Evolutionary conservation across 2,797 vertebrate species (phyloP).

Genomic region (Liparis tanakae): DNA sequence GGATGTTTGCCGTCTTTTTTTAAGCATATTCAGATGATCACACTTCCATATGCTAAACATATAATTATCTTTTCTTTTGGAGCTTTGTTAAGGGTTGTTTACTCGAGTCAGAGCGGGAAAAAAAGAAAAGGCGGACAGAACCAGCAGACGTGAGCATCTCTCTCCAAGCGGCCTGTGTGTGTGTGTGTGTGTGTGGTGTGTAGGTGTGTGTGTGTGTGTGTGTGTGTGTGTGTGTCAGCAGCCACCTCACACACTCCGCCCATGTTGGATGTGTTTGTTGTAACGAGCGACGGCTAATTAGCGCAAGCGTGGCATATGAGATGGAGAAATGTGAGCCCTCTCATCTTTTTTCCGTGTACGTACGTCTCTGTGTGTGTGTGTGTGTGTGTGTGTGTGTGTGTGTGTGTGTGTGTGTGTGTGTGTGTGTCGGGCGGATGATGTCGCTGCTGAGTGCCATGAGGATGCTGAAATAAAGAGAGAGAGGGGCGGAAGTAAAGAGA

Average conservation of each 20-base stretch:
- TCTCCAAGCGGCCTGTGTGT: constrained; percentile 16
- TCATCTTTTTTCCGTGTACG: neutral
- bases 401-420: neutral
- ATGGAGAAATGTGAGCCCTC: constrained; percentile 49
- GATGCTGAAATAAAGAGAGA: constrained; percentile 53
- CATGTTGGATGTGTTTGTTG: constrained; percentile 52
- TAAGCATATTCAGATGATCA: neutral
- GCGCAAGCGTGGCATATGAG: constrained; percentile 38
- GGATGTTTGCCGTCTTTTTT: neutral
- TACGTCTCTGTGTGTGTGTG: neutral
- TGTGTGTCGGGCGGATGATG: constrained; percentile 48
- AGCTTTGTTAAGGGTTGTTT: constrained; percentile 15
- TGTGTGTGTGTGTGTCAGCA: constrained; percentile 30
- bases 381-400: constrained; percentile 10
- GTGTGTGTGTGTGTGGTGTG: neutral
- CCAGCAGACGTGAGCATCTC: constrained; percentile 21
- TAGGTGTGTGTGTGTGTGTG: no score
- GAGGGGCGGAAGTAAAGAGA: constrained; percentile 4
- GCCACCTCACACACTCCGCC: constrained; percentile 38
- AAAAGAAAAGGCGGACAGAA: constrained; percentile 15
- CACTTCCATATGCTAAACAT: neutral
- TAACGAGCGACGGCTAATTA: constrained; percentile 58
- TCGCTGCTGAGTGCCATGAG: constrained; percentile 53
- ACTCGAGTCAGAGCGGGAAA: constrained; percentile 19
- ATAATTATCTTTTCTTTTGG: neutral